Evolutionary conservation across 2,888 invertebrate species (phyloP).

Genomic region (Lasioglossum zephyrum): DNA sequence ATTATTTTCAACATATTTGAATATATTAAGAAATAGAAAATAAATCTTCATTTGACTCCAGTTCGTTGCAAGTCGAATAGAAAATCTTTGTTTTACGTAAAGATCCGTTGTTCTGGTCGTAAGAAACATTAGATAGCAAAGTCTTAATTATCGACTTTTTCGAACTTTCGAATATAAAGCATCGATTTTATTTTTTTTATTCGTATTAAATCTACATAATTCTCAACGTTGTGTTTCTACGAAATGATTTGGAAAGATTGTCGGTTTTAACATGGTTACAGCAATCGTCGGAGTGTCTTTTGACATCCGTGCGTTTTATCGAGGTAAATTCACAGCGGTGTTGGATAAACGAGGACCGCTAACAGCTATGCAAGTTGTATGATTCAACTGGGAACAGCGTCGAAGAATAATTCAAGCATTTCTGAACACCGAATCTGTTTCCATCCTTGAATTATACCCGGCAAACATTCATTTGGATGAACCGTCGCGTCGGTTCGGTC

Average conservation of each 20-base stretch:
- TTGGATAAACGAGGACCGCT: background rate
- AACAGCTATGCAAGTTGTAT: background rate
- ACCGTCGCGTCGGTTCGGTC: constrained; percentile 47
- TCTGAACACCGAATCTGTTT: background rate
- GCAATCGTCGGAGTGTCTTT: background rate
- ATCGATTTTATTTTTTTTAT: background rate
- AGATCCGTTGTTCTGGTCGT: too few species aligned
- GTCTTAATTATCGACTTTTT: background rate
- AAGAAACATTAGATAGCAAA: too few species aligned
- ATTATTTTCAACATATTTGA: too few species aligned
- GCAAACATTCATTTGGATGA: constrained; percentile 63
- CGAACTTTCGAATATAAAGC: background rate
- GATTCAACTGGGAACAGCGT: background rate
- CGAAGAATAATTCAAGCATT: background rate
- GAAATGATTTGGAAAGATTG: background rate
- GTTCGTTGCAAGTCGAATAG: too few species aligned
- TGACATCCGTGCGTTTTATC: background rate
- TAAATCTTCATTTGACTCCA: too few species aligned
- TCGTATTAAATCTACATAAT: too few species aligned
- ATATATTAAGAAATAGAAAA: too few species aligned
- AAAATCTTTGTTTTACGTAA: too few species aligned
- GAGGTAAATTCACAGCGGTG: background rate
- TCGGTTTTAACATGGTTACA: background rate
- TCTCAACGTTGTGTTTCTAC: too few species aligned
- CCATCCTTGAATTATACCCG: constrained; percentile 55